Evolutionary conservation across 2,888 invertebrate genomes (phyloP).

Genomic region (Trachelus tabidus): DNA sequence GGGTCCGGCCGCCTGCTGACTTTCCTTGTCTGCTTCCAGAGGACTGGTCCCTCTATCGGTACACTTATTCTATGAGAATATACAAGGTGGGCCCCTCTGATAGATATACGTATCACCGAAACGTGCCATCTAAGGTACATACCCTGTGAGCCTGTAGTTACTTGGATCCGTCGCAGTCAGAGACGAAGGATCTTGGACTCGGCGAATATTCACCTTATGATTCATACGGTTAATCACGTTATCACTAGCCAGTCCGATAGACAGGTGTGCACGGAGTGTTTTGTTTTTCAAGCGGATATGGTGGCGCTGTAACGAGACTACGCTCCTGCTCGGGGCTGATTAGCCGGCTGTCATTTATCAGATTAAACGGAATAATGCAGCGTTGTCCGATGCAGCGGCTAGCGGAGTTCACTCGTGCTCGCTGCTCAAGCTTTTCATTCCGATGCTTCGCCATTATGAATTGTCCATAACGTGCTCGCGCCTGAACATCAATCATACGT

Average conservation of each 20-base stretch:
- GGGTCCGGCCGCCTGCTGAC: not conserved
- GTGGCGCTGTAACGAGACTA: not conserved
- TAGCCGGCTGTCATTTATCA: constrained; percentile 27
- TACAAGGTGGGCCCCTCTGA: too few relatives aligned
- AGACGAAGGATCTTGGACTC: not conserved
- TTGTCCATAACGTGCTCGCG: not conserved
- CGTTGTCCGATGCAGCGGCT: not conserved
- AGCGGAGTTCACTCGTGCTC: not conserved
- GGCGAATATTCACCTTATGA: not conserved
- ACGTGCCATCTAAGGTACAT: not conserved
- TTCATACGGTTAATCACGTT: not conserved
- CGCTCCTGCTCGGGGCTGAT: not conserved
- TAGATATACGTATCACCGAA: not conserved
- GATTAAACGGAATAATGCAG: constrained; percentile 30
- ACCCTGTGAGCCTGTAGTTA: not conserved
- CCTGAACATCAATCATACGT: not conserved
- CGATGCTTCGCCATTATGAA: not conserved
- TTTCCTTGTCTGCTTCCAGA: not conserved
- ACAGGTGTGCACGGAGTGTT: not conserved
- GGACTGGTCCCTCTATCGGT: not conserved
- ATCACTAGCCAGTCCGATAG: not conserved
- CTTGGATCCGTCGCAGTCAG: not conserved
- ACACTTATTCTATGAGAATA: too few relatives aligned
- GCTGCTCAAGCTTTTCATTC: not conserved
- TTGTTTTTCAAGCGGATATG: not conserved